Conservation (phyloP, 2,113 vertebrate genomes). For the Sturnira hondurensis region DNA sequence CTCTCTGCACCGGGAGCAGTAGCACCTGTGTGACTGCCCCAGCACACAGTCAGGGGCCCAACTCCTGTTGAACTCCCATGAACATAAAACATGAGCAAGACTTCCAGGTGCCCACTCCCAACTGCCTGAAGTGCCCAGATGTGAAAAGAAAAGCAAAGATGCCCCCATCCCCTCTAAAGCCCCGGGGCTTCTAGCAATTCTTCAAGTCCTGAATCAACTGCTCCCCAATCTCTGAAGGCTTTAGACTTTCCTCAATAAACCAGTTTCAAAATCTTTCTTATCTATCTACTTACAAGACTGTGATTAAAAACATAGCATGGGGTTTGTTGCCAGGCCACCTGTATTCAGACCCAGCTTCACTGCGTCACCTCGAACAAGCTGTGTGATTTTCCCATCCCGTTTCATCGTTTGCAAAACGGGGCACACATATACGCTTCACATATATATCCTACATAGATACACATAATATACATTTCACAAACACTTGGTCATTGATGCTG, state of each 20-base stretch:
- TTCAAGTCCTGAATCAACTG: not conserved
- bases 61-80: not conserved
- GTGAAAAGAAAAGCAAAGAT: not conserved
- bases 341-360: not conserved
- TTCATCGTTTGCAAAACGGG: not conserved
- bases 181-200: not conserved
- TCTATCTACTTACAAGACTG: not conserved
- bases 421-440: not conserved
- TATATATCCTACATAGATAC: not conserved
- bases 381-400: not conserved
- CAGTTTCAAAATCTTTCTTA: not conserved
- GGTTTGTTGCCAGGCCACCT: not conserved
- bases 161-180: no score
- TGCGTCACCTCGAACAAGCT: not conserved
- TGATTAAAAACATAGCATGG: not conserved
- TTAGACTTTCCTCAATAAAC: not conserved
- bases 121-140: not conserved
- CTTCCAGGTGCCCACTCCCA: not conserved
- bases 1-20: not conserved
- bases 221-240: not conserved
- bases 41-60: not conserved
- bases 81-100: not conserved
- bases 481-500: no score
- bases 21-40: not conserved
- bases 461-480: not conserved